Percentiles rank a stretch among this genome's conserved stretches.
phyloP scores from a whole-genome alignment of 2,888 invertebrate genomes.

The Drosophila paranaensis region DNA sequence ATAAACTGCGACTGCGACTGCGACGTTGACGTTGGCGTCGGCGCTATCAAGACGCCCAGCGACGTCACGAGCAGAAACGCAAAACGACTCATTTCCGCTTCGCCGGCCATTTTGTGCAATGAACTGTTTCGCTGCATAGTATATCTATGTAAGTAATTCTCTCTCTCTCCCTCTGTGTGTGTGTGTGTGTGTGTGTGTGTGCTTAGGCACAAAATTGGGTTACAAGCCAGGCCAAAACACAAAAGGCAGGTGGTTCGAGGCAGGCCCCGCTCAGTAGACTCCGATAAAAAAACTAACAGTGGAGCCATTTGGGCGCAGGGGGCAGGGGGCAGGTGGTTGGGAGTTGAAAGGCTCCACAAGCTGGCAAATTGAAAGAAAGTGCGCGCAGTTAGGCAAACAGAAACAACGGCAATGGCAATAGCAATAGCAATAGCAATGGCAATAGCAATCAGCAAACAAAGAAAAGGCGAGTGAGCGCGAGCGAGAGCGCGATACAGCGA shows the following conservation, averaged over 20 bases:
- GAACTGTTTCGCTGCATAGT: slow-evolving; percentile 31
- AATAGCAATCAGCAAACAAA: slow-evolving; percentile 30
- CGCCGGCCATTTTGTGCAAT: slow-evolving; percentile 61
- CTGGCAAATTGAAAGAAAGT: slow-evolving; percentile 63
- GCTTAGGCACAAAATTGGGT: slow-evolving; percentile 62
- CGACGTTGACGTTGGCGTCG: slow-evolving; percentile 28
- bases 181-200: not conserved
- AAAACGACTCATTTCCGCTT: slow-evolving; percentile 57
- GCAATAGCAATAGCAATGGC: slow-evolving; percentile 16
- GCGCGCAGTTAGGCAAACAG: slow-evolving; percentile 60
- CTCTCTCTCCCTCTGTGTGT: not conserved
- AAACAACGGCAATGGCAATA: slow-evolving; percentile 29
- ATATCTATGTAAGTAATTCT: slow-evolving; percentile 8
- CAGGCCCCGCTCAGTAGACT: slow-evolving; percentile 35
- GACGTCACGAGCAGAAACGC: slow-evolving; percentile 50
- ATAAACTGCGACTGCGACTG: slow-evolving; percentile 61
- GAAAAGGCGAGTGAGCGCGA: slow-evolving; percentile 1
- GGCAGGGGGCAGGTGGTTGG: slow-evolving; percentile 10
- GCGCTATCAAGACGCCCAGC: slow-evolving; percentile 29
- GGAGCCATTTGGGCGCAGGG: not conserved
- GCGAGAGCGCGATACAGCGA: not conserved
- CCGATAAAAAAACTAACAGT: slow-evolving; percentile 3
- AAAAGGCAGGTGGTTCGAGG: slow-evolving; percentile 38
- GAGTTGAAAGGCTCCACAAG: slow-evolving; percentile 51
- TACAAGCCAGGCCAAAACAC: slow-evolving; percentile 64